Evolutionary conservation across 2,888 invertebrate genomes (phyloP), one percentile per base, ranked within the genome.

Genomic region (Machimus atricapillus): DNA sequence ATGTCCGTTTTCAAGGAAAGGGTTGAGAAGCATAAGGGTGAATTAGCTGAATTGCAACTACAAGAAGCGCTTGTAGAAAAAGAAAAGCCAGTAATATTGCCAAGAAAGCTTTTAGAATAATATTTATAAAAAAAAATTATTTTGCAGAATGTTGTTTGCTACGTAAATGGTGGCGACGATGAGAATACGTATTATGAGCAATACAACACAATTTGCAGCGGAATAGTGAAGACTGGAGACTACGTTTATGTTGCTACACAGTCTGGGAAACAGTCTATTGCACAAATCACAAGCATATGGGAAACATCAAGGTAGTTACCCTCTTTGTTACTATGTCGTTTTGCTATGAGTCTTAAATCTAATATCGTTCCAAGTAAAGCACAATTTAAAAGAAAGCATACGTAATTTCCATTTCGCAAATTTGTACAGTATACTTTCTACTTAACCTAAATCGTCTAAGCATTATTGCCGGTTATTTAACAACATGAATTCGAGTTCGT

Each of bases 241-340:
- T 98, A 96, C 92, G 98, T 99, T 74, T 98, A 98, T 91, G 97
- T 99, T 16, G 97, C 97, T 87, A 97, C 97, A 0, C 97, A 97
- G 90, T 96, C 96, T 19, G 97, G 97, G 79, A 96, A 97, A 92
- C 98, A 98, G 91, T 95, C 97, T 90, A 96, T 99, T 88, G 97
- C 98, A 14, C 97, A 98, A 92, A 96, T 99, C 89, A 98, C 99
- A 91, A 96, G 96, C 87, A 97, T 99, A 91, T 99, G 98, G 98
- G 97, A 97, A 90, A 97, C 97, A 76, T 95, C 96, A 91, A 96
- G 96, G 97, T 97, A 93, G 94, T 9, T 43, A 23, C 7, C 7
- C 5, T 52, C 6, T 52, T 52, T 43, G 23, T 46, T 19, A 9
- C 19, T 79, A 19, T 4, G 9, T 23, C 31, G 31, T 52, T 19